phyloP scores from a whole-genome alignment of 1,140 invertebrate species.

The Zophobas atratus region DNA sequence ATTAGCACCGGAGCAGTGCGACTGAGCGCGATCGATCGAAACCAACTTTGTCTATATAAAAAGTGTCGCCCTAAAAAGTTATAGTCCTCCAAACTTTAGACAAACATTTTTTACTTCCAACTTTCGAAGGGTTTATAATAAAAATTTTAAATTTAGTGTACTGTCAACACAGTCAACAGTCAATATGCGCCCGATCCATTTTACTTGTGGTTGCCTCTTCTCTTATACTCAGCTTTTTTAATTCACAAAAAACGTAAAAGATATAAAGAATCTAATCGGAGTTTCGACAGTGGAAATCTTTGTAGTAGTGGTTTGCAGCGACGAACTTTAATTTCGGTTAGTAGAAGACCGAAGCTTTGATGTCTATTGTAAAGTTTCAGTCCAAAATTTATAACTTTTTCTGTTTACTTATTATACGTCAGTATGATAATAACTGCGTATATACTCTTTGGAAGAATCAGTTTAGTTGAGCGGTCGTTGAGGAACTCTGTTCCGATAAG shows the following conservation, averaged over 20 bases:
- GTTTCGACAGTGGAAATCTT: too few relatives aligned
- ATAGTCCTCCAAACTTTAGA: slow-evolving; percentile 38
- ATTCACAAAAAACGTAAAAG: neutral
- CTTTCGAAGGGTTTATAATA: slow-evolving; percentile 39
- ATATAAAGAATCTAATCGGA: neutral
- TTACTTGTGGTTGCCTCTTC: neutral
- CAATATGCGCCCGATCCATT: slow-evolving; percentile 12
- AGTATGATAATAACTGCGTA: too few relatives aligned
- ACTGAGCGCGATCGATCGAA: neutral
- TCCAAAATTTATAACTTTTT: too few relatives aligned
- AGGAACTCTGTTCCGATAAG: too few relatives aligned
- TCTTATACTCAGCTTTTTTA: neutral
- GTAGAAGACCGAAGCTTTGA: too few relatives aligned
- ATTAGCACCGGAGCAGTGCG: neutral
- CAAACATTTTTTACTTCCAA: slow-evolving; percentile 37
- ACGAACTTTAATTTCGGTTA: too few relatives aligned
- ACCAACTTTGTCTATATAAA: slow-evolving; percentile 6
- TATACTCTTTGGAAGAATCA: too few relatives aligned
- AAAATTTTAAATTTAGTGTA: slow-evolving; percentile 41
- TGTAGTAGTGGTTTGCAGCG: too few relatives aligned
- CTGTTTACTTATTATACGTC: too few relatives aligned
- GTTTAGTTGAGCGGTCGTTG: too few relatives aligned
- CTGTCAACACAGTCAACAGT: slow-evolving; percentile 37
- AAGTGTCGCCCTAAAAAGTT: slow-evolving; percentile 12
- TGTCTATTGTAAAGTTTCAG: too few relatives aligned